These are phyloP conservation scores for Rhabdophis nuchalis DNA, from an alignment of 2,797 vertebrate genomes.

Conservation along the genomic window DNA sequence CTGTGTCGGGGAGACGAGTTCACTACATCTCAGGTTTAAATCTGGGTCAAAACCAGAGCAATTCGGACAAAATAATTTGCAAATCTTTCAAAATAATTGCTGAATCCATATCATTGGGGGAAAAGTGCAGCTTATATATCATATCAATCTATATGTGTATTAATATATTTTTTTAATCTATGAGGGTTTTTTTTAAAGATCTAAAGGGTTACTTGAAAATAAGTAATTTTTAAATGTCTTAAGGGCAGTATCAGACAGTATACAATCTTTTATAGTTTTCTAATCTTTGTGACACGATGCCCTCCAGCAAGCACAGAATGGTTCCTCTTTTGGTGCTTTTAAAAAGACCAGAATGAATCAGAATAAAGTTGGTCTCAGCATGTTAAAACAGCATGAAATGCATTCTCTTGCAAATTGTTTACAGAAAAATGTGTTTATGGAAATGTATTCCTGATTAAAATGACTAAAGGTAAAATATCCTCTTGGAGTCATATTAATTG, in stretches of 20 bases:
- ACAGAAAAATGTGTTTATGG: slow-evolving; percentile 63
- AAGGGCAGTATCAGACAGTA: slow-evolving; percentile 61
- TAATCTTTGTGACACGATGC: slow-evolving; percentile 63
- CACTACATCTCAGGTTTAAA: slow-evolving; percentile 17
- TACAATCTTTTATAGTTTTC: slow-evolving; percentile 59
- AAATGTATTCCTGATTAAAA: slow-evolving; percentile 68
- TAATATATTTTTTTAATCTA: slow-evolving; percentile 34
- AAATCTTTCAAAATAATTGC: slow-evolving; percentile 28
- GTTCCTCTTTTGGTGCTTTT: slow-evolving; percentile 63
- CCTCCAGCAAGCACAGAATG: slow-evolving; percentile 63
- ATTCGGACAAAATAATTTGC: slow-evolving; percentile 1
- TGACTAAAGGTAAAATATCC: slow-evolving; percentile 68
- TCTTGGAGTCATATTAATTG: slow-evolving; percentile 66
- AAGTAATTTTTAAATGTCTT: slow-evolving; percentile 62
- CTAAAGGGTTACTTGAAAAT: slow-evolving; percentile 62
- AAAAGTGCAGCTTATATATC: not conserved
- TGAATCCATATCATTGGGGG: not conserved
- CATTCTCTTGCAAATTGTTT: slow-evolving; percentile 71
- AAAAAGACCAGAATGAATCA: slow-evolving; percentile 66
- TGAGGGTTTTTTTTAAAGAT: slow-evolving; percentile 41
- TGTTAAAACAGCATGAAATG: slow-evolving; percentile 67
- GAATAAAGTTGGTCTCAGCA: slow-evolving; percentile 64
- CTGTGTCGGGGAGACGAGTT: slow-evolving; percentile 5
- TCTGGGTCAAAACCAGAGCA: slow-evolving; percentile 2
- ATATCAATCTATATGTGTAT: slow-evolving; percentile 29